Evolutionary conservation across 2,888 invertebrate species (phyloP).

Genomic region (Andrena dorsata): DNA sequence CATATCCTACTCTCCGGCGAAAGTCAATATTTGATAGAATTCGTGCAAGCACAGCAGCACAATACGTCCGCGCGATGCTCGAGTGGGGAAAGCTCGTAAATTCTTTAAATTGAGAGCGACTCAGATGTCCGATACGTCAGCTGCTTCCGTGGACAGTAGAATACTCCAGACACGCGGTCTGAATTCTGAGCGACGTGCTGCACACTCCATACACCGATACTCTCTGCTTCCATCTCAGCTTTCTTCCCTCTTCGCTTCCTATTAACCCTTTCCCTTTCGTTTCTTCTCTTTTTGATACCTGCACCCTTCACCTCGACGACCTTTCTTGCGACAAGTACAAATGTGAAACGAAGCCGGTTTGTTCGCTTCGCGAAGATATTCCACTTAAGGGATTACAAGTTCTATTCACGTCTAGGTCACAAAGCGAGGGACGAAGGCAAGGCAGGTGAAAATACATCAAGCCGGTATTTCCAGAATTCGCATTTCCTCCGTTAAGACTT

Average conservation of each 20-base stretch:
- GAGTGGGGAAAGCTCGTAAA: constrained; percentile 66
- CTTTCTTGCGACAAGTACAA: constrained; percentile 41
- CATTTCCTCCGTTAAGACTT: neutral
- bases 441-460: neutral
- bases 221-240: constrained; percentile 47
- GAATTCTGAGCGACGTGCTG: constrained; percentile 70
- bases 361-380: constrained; percentile 44
- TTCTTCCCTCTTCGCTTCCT: neutral
- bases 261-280: constrained; percentile 22
- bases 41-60: constrained; percentile 22
- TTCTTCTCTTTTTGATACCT: constrained; percentile 10
- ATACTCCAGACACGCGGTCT: constrained; percentile 65
- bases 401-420: constrained; percentile 33
- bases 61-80: constrained; percentile 24
- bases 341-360: constrained; percentile 66
- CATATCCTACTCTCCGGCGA: neutral
- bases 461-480: constrained; percentile 3
- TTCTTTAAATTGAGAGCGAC: constrained; percentile 77
- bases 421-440: neutral
- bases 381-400: constrained; percentile 48
- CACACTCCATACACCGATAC: constrained; percentile 61
- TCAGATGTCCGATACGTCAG: constrained; percentile 74
- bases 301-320: neutral
- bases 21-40: constrained; percentile 19
- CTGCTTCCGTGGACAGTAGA: constrained; percentile 63